Evolutionary conservation across 2,113 vertebrate genomes (phyloP).

Genomic region (Tachysurus vachellii): DNA sequence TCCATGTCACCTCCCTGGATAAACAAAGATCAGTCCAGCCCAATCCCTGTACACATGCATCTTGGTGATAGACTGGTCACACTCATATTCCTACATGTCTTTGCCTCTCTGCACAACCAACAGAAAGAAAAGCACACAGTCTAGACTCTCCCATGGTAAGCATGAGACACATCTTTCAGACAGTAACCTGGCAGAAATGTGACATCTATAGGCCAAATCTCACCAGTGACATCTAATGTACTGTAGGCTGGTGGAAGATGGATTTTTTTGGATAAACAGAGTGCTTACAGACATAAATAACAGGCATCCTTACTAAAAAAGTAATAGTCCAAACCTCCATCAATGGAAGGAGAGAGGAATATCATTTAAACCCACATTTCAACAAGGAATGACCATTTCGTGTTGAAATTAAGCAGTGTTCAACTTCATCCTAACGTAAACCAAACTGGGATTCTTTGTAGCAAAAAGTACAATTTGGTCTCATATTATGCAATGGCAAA

Average conservation of each 20-base stretch:
- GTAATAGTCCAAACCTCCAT: neutral
- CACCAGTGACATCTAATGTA: neutral
- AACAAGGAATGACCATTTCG: neutral
- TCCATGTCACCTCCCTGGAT: slow-evolving; percentile 32
- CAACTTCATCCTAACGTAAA: neutral
- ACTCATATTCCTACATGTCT: slow-evolving; percentile 1
- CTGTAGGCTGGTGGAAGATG: neutral
- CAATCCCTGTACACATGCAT: slow-evolving; percentile 17
- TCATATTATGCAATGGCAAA: neutral
- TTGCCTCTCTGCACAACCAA: slow-evolving; percentile 6
- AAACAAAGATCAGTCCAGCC: slow-evolving; percentile 22
- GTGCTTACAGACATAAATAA: neutral
- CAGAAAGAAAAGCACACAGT: slow-evolving; percentile 22
- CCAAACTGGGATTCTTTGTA: neutral
- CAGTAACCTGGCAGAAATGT: slow-evolving; percentile 35
- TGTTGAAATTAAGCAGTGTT: neutral
- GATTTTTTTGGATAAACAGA: neutral
- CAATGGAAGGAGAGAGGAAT: neutral
- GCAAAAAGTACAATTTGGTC: neutral
- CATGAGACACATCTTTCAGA: slow-evolving; percentile 40
- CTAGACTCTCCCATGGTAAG: slow-evolving; percentile 24
- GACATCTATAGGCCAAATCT: slow-evolving; percentile 41
- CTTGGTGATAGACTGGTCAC: slow-evolving; percentile 3
- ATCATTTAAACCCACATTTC: neutral
- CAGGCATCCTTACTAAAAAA: neutral